Evolutionary conservation across 1,140 invertebrate genomes (phyloP), one percentile per base, ranked within the genome.

Genomic region (Musca vetustissima): DNA sequence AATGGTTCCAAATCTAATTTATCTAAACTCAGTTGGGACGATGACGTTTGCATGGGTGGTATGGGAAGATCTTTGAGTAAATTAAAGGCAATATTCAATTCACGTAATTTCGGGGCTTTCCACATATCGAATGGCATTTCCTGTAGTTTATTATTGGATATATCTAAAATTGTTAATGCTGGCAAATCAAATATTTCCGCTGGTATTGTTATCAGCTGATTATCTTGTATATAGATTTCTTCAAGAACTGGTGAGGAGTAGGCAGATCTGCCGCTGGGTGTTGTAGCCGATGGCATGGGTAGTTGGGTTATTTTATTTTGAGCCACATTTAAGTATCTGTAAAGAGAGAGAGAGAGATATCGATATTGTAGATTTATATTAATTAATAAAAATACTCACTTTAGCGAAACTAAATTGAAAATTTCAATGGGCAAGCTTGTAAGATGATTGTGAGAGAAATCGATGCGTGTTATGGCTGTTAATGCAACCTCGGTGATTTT

Each of bases 61-160:
- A 85, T 85, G 0, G 95, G 95, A 32, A 99, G 84, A 72, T 93
- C 90, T 49, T 88, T 87, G 2, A 98, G 81, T n/a, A 95, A 85
- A 86, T 99, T 99, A 71, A 97, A 90, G 0, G 95, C 91, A 0
- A 92, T 89, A 83, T 98, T 98, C 13, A 99, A 81, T 81, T 98
- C 96, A 68, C 93, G 89, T 24, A 98, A 83, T 70, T 92, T 92
- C 0, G 94, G 93, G 1, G 94, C 88, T n/a, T 87, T 84, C 98
- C 98, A 99, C 81, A 99, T 85, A 69, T 91, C 90, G 57, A 90
- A 88, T 0, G 97, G 96, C 43, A 98, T 79, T 64, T 87, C 84
- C 52, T 92, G 91, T n/a, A 99, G 83, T 80, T 95, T 95, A 82
- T 99, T 99, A 77, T 97, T 95, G 0, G 95, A 95, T 0, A 97